Base-by-base conservation (phyloP, 2,888 invertebrate species). In the Athripsodes cinereus region DNA sequence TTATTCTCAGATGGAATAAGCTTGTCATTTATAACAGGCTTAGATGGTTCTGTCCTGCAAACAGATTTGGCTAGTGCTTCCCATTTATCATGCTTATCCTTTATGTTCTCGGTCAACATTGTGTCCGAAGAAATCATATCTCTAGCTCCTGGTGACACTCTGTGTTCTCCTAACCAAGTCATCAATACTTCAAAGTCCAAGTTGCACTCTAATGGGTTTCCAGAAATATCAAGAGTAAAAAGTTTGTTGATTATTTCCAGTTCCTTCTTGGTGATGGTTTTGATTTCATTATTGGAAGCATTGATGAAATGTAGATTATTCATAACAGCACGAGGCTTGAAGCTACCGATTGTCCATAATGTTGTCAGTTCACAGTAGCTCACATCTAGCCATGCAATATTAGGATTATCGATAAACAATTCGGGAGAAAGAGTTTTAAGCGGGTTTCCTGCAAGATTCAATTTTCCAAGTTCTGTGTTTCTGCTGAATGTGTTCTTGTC, bases 381-480 rank as follows among this genome's bases (percentile, higher is more conserved):
- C 55, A 87, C 81, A 67, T 91, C 88, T 55, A 92, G 71, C 67
- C 82, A 82, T 22, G 79, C 79, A 21, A 91, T 75, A 63, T 80
- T 74, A 3, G 80, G 80, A 34, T 85, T 81, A 56, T 81, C 75
- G 58, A 81, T 67, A 71, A 91, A 90, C 2, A 87, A 77, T 58
- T 83, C 80, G 1, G 86, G 81, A 55, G 87, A 83, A 2, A 92
- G 69, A 10, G 80, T 79, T 62, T 79, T 80, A 59, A 90, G 74
- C 1, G 86, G 86, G 71, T 91, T 92, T 13, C 86, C 85, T 64
- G 86, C 85, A 48, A 92, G 77, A 67, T 82, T 86, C 11, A 91
- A 71, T 70, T 80, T 84, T 22, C 74, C 81, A 58, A 91, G 73
- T 62, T 84, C 82, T 21, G 75, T 78, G 64, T 88, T 89, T 62